phyloP scores from a whole-genome alignment of 2,113 vertebrate genomes.

The Burhinus oedicnemus region DNA sequence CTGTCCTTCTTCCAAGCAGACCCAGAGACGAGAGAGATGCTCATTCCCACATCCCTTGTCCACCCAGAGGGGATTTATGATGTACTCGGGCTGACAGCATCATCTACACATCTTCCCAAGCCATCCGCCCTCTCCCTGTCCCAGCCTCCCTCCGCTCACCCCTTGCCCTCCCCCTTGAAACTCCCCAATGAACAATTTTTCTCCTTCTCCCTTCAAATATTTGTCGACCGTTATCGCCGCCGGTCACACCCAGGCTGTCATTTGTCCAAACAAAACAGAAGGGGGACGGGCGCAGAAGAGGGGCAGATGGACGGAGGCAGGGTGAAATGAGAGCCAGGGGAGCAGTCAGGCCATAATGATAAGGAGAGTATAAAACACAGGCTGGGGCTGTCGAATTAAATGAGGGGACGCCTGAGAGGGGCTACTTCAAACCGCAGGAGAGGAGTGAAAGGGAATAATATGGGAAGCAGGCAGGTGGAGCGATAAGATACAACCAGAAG shows the following conservation, averaged over 20 bases:
- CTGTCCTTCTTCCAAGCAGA: not conserved
- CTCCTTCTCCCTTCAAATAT: constrained; percentile 47
- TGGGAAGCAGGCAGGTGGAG: constrained; percentile 22
- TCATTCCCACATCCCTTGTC: not conserved
- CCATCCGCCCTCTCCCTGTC: not conserved
- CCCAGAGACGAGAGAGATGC: not conserved
- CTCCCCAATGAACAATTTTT: constrained; percentile 8
- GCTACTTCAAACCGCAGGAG: not conserved
- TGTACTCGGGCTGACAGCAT: not conserved
- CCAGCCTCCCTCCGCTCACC: not conserved
- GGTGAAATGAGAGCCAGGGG: constrained; percentile 20
- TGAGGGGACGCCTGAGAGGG: not conserved
- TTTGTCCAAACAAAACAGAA: constrained; percentile 42
- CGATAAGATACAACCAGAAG: not conserved
- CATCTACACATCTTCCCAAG: not conserved
- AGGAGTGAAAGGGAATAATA: not conserved
- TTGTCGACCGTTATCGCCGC: not conserved
- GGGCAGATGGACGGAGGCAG: not conserved
- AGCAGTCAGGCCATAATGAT: constrained; percentile 38
- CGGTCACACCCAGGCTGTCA: constrained; percentile 33
- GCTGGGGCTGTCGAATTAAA: constrained; percentile 6
- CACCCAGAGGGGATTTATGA: not conserved
- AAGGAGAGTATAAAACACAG: constrained; percentile 35
- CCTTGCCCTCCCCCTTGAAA: not conserved
- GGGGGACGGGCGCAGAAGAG: not conserved